Evolutionary conservation across 2,888 invertebrate genomes (phyloP), one percentile per base, ranked within the genome.

Genomic region (Cynaeus angustus): DNA sequence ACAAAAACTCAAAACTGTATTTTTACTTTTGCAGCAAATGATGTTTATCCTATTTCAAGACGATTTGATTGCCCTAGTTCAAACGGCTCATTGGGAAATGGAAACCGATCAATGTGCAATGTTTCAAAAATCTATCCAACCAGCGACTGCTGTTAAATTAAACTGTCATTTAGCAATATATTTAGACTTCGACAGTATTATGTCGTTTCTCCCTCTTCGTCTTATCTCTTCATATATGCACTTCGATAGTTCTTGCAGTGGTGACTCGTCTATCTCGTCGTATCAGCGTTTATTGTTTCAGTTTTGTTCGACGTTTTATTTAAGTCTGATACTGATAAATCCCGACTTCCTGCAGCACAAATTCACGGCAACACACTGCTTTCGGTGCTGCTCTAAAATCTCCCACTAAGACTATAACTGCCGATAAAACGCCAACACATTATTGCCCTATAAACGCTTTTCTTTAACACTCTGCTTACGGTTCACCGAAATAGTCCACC

Each of bases 211-310:
- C 33, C 33, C 33, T 33, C 33, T 33, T 33, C 6, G 33, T 7
- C 33, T 33, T 33, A 33, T 41, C 41, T 41, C 8, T 43, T 55
- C 28, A 53, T 53, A 41, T 26, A 56, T 53, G 53, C 66, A 66
- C 46, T 55, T 65, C 26, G 38, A 66, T 55, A 37, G 46, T 33
- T 67, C 50, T 26, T 61, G 46, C 59, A 52, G 48, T 37, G 21
- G 48, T 41, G 46, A 21, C 33, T 30, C n/a, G n/a, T 21, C 38
- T 50, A 59, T 67, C 58, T 59, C 16, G 16, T 52, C 59, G 37
- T 67, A 67, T 67, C 52, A 12, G n/a, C 53, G 59, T 67, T 53
- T 61, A 67, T 66, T 61, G 46, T 67, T 53, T 50, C 26, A 33
- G 28, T 61, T 67, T 37, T 28, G 37, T 59, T 59, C 59, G 52